Conservation (phyloP, 2,797 vertebrate species). For the Parauchenoglanis ngamensis region DNA sequence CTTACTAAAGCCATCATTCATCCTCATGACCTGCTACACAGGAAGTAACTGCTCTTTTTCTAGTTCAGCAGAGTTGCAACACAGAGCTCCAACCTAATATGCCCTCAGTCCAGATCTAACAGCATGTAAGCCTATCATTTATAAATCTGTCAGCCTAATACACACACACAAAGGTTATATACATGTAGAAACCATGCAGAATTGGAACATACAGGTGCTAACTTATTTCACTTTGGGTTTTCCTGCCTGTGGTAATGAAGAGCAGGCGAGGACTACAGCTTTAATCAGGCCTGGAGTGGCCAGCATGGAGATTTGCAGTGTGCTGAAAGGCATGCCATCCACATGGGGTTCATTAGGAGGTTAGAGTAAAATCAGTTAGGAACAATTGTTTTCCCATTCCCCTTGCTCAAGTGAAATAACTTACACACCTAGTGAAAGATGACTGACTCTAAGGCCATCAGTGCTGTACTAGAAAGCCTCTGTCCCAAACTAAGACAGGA, state of each 20-base stretch:
- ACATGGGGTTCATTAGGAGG: constrained; percentile 83
- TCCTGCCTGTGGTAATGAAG: constrained; percentile 76
- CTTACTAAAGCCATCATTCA: constrained; percentile 66
- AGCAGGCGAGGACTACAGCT: constrained; percentile 79
- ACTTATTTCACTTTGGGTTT: constrained; percentile 76
- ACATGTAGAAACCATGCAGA: constrained; percentile 71
- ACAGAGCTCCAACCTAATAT: constrained; percentile 21
- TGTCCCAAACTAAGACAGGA: constrained; percentile 43
- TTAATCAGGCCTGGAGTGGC: constrained; percentile 80
- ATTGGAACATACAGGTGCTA: constrained; percentile 83
- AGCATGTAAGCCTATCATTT: constrained; percentile 66
- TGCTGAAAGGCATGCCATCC: constrained; percentile 78
- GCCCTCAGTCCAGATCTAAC: constrained; percentile 33
- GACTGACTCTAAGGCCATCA: constrained; percentile 53
- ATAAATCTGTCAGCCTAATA: constrained; percentile 74
- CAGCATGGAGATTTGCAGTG: constrained; percentile 75
- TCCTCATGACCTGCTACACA: constrained; percentile 67
- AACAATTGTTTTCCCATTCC: constrained; percentile 84
- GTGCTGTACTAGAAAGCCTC: constrained; percentile 35
- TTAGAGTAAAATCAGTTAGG: constrained; percentile 80
- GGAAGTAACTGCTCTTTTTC: constrained; percentile 73
- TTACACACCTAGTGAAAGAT: constrained; percentile 59
- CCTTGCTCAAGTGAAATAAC: constrained; percentile 70
- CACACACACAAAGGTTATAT: constrained; percentile 70
- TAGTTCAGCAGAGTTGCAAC: constrained; percentile 53